A percentile compares a stretch with the other conserved stretches of the same genome.
These are phyloP conservation scores for Tiliacea aurago DNA, from an alignment of 2,888 invertebrate species.

Conservation along the genomic window DNA sequence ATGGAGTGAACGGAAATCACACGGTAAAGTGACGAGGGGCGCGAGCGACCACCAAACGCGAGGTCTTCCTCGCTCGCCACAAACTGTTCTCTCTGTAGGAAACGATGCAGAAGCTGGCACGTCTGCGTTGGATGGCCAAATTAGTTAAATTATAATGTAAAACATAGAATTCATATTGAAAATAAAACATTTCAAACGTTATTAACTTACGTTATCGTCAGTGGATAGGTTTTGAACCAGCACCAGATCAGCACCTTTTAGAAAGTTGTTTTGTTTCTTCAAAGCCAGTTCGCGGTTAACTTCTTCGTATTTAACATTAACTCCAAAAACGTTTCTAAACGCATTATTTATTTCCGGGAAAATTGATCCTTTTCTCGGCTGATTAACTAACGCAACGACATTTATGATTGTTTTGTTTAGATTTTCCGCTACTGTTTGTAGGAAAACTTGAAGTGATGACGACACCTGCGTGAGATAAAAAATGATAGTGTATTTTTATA, in stretches of 20 bases:
- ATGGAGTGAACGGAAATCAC: slow-evolving; percentile 47
- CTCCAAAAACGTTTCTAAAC: slow-evolving; percentile 34
- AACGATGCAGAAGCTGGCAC: slow-evolving; percentile 44
- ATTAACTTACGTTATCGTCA: slow-evolving; percentile 56
- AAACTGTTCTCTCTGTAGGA: slow-evolving; percentile 56
- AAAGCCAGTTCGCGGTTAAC: slow-evolving; percentile 26
- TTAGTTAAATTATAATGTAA: neutral
- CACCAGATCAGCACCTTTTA: slow-evolving; percentile 56
- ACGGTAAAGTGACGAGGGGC: slow-evolving; percentile 52
- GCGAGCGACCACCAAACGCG: neutral
- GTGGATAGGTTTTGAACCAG: slow-evolving; percentile 62
- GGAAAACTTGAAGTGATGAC: slow-evolving; percentile 61
- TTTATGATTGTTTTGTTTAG: slow-evolving; percentile 59
- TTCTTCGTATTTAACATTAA: slow-evolving; percentile 55
- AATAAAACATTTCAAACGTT: neutral
- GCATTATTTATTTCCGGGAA: slow-evolving; percentile 54
- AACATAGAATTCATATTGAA: neutral
- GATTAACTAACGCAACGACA: slow-evolving; percentile 55
- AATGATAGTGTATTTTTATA: neutral
- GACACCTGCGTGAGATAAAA: slow-evolving; percentile 43
- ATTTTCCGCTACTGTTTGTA: slow-evolving; percentile 71
- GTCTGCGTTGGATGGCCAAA: slow-evolving; percentile 48
- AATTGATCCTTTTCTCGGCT: slow-evolving; percentile 30
- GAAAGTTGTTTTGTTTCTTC: slow-evolving; percentile 21
- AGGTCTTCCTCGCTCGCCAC: slow-evolving; percentile 54